phyloP scores from a whole-genome alignment of 1,140 invertebrate species.

The Heterodera carotae region DNA sequence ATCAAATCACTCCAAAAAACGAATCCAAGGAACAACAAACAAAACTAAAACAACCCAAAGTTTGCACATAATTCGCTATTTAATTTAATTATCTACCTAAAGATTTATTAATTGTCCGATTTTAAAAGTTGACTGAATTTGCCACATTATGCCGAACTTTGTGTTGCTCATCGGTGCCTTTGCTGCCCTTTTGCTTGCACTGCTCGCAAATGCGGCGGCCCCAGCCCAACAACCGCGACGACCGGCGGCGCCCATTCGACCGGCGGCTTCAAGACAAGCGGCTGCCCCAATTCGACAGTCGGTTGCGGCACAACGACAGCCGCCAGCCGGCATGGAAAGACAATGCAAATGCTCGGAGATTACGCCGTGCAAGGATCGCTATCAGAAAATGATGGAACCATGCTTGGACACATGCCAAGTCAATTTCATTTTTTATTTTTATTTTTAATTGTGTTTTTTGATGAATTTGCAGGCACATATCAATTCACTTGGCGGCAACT shows the following conservation, averaged over 20 bases:
- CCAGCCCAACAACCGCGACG: no score
- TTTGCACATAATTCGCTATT: no score
- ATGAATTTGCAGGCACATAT: constrained; percentile 35
- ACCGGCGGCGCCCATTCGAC: no score
- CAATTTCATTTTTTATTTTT: neutral
- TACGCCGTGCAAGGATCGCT: neutral
- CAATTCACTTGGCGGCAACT: constrained; percentile 46
- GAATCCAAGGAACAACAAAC: no score
- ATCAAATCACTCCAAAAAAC: neutral
- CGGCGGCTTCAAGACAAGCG: no score
- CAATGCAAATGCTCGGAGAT: neutral
- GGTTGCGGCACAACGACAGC: neutral
- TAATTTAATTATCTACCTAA: neutral
- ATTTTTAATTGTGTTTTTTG: no score
- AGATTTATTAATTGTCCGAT: no score
- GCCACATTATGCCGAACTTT: neutral
- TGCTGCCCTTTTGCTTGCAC: neutral
- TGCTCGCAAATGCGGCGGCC: neutral
- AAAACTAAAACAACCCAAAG: no score
- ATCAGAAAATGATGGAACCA: neutral
- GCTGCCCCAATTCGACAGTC: neutral
- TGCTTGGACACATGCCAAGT: neutral
- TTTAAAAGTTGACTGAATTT: neutral
- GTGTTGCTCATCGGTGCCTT: neutral
- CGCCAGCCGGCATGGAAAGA: neutral